These are phyloP conservation scores for Zaprionus tsacasi DNA, from an alignment of 1,140 invertebrate species.

Conservation along the genomic window DNA sequence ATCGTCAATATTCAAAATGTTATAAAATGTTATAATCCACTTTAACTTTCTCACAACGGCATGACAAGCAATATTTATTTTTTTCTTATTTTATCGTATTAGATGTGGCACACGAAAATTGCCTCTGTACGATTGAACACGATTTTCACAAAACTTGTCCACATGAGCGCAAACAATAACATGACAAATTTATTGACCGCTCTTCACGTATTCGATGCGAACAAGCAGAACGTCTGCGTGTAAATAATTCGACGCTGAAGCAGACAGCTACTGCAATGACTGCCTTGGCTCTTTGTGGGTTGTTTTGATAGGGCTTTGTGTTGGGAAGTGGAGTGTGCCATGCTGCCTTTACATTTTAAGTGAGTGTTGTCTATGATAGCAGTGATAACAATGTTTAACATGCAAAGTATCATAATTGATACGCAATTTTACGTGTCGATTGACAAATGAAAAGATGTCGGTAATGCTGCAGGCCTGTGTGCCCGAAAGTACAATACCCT, in stretches of 20 bases:
- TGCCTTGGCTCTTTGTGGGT: constrained; percentile 47
- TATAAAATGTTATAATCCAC: constrained; percentile 58
- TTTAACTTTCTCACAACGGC: constrained; percentile 52
- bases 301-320: constrained; percentile 34
- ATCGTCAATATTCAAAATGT: constrained; percentile 47
- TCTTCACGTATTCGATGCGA: constrained; percentile 50
- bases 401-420: constrained; percentile 46
- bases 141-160: constrained; percentile 2
- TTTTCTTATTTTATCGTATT: constrained; percentile 5
- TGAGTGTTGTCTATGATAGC: constrained; percentile 36
- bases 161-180: constrained; percentile 8
- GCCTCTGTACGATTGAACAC: neutral
- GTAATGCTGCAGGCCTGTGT: too few relatives aligned
- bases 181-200: constrained; percentile 12
- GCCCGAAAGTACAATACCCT: too few relatives aligned
- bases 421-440: constrained; percentile 59
- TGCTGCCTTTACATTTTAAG: neutral
- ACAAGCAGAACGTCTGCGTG: constrained; percentile 68
- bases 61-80: constrained; percentile 20
- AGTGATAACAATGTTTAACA: constrained; percentile 35
- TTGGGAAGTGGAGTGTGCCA: neutral
- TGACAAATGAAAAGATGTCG: neutral
- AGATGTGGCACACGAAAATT: neutral
- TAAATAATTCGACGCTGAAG: constrained; percentile 66
- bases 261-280: constrained; percentile 64